Percentiles rank a stretch among this genome's conserved stretches.
Evolutionary conservation across 2,113 vertebrate genomes (phyloP).

Genomic region (Syngnathus floridae): DNA sequence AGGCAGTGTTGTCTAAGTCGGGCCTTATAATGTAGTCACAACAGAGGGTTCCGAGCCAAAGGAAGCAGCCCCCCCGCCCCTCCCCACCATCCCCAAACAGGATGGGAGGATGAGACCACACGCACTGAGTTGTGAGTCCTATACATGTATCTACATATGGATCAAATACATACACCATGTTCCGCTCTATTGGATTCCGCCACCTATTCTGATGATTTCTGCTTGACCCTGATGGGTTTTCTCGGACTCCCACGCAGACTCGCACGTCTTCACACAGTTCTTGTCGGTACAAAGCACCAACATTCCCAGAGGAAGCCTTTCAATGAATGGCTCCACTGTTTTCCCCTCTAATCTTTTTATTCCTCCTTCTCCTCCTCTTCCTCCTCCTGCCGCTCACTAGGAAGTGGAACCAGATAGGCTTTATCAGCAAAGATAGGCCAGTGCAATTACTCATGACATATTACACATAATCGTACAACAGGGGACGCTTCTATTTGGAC

Average conservation of each 20-base stretch:
- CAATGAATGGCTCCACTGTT: conserved; percentile 60
- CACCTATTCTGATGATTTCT: conserved; percentile 19
- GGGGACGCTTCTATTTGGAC: background rate
- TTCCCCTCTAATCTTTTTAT: conserved; percentile 44
- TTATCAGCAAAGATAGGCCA: conserved; percentile 32
- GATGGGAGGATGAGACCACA: conserved; percentile 70
- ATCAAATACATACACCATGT: conserved; percentile 22
- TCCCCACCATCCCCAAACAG: conserved; percentile 77
- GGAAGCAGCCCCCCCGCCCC: conserved; percentile 75
- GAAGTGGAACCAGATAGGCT: conserved; percentile 38
- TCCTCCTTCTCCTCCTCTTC: conserved; percentile 24
- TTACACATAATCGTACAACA: background rate
- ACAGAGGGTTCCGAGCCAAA: conserved; percentile 83
- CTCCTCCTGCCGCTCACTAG: conserved; percentile 29
- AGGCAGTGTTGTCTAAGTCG: conserved; percentile 31
- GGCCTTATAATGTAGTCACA: conserved; percentile 81
- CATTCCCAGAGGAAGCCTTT: conserved; percentile 14
- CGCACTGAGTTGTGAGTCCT: conserved; percentile 35
- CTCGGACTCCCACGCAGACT: conserved; percentile 8
- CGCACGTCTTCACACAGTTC: conserved; percentile 5
- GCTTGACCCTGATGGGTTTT: conserved; percentile 2
- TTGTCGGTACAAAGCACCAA: conserved; percentile 24
- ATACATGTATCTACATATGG: conserved; percentile 32
- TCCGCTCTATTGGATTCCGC: conserved; percentile 24
- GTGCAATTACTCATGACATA: conserved; percentile 1